Conservation (phyloP, 1,140 invertebrate genomes). For the Micrasema minimum region DNA sequence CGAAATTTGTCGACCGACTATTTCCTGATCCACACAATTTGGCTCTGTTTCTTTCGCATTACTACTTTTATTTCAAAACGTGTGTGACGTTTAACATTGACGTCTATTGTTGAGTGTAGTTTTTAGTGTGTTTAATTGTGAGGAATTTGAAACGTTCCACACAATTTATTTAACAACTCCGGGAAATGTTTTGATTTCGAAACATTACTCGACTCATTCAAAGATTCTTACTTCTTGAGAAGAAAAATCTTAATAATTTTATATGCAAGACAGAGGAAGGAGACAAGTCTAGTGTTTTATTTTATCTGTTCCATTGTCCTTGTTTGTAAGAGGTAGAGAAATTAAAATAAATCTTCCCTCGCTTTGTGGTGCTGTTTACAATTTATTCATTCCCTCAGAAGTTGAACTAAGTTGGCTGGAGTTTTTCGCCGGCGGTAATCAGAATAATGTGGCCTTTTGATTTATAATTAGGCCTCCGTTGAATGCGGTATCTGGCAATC, state of each 20-base stretch:
- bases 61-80: too few species aligned
- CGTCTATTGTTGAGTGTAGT: too few species aligned
- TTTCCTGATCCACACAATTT: too few species aligned
- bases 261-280: constrained; percentile 1
- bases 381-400: constrained; percentile 46
- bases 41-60: too few species aligned
- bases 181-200: constrained; percentile 25
- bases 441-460: constrained; percentile 40
- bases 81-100: too few species aligned
- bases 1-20: too few species aligned
- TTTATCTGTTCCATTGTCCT: constrained; percentile 33
- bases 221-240: constrained; percentile 1
- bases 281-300: constrained; percentile 27
- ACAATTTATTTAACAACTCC: too few species aligned
- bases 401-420: constrained; percentile 36
- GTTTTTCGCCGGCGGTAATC: constrained; percentile 32
- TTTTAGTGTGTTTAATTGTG: too few species aligned
- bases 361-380: constrained; percentile 42
- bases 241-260: constrained; percentile 32
- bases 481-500: constrained; percentile 28
- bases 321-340: constrained; percentile 42
- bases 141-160: too few species aligned
- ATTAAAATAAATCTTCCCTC: constrained; percentile 48
- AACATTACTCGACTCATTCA: not conserved
- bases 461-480: constrained; percentile 45